Conservation (phyloP, 2,888 invertebrate species). For the Leucoptera coffeella region DNA sequence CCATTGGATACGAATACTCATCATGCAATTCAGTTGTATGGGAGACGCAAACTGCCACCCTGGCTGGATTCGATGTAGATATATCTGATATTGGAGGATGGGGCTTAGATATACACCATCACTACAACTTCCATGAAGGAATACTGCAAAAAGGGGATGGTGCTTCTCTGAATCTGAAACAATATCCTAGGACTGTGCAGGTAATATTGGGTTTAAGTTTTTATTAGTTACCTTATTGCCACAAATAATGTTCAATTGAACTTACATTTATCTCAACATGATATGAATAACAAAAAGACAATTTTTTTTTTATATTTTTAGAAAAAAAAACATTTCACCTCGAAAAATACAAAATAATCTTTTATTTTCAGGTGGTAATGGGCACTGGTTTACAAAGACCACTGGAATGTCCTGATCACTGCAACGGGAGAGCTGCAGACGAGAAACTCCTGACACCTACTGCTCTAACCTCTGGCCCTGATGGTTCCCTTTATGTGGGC, state of each 20-base stretch:
- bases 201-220: conserved; percentile 13
- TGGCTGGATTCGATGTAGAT: conserved; percentile 94
- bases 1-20: conserved; percentile 91
- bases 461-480: conserved; percentile 89
- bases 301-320: too few relatives aligned
- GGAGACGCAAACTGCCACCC: conserved; percentile 89
- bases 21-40: conserved; percentile 84
- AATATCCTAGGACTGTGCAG: conserved; percentile 83
- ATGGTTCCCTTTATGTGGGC: conserved; percentile 94
- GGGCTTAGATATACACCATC: conserved; percentile 97
- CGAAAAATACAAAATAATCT: too few relatives aligned
- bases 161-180: conserved; percentile 87
- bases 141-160: conserved; percentile 98
- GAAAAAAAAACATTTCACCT: too few relatives aligned
- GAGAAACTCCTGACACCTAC: conserved; percentile 87
- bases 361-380: conserved; percentile 76
- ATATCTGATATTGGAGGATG: conserved; percentile 97
- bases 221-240: too few relatives aligned
- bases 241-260: too few relatives aligned
- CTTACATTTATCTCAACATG: too few relatives aligned
- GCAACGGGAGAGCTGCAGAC: conserved; percentile 80
- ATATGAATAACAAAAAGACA: too few relatives aligned
- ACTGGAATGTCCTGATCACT: conserved; percentile 79
- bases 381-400: conserved; percentile 85
- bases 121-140: conserved; percentile 97